These are phyloP conservation scores for Aptenodytes patagonicus DNA, from an alignment of 2,113 vertebrate genomes.

Conservation along the genomic window DNA sequence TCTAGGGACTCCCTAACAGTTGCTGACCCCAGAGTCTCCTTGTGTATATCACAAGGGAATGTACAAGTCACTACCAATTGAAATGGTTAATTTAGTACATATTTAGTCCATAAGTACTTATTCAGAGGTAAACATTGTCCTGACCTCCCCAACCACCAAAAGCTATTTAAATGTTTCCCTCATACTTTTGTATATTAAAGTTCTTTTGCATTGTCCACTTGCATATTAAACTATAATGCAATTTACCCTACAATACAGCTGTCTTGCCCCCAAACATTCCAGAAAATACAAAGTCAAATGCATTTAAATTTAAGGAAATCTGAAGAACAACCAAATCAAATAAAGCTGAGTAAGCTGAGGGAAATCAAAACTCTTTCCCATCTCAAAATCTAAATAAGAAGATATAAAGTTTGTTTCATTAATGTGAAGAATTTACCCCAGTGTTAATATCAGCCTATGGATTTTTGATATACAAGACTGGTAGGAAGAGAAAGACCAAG, in stretches of 20 bases:
- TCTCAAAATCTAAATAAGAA: background rate
- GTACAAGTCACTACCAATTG: background rate
- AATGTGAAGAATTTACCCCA: background rate
- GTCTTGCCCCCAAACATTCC: background rate
- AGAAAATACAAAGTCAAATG: background rate
- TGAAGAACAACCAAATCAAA: background rate
- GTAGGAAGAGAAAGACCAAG: background rate
- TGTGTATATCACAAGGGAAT: fast-evolving
- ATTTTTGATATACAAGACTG: background rate
- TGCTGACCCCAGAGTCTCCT: background rate
- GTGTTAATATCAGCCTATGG: background rate
- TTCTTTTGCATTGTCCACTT: background rate
- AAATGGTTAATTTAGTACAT: background rate
- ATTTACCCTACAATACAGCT: background rate
- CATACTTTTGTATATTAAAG: background rate
- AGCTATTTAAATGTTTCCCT: background rate
- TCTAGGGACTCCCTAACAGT: background rate
- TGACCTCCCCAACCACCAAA: background rate
- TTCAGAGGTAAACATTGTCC: background rate
- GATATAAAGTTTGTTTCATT: background rate
- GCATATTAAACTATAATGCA: background rate
- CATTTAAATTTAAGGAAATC: background rate
- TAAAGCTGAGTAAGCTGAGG: background rate
- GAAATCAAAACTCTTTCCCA: background rate
- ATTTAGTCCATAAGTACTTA: background rate